Evolutionary conservation across 1,140 invertebrate species (phyloP).

Genomic region (Bilobella aurantiaca): DNA sequence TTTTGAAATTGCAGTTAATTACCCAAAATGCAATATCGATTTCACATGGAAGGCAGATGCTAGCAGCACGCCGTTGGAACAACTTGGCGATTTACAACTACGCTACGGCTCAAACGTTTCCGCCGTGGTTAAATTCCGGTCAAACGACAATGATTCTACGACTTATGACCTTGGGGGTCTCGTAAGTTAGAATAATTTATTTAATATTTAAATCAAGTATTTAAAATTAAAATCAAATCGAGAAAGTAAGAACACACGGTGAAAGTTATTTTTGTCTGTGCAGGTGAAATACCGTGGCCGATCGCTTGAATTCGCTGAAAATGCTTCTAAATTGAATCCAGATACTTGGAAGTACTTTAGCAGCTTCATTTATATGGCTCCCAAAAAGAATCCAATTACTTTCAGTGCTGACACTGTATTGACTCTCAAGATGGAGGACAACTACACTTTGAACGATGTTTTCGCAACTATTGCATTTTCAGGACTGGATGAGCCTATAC

Average conservation of each 20-base stretch:
- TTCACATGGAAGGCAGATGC: constrained; percentile 18
- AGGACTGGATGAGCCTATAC: constrained; percentile 14
- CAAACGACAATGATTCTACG: background rate
- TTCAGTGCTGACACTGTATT: constrained; percentile 25
- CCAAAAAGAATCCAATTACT: background rate
- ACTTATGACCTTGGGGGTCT: constrained; percentile 14
- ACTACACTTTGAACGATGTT: constrained; percentile 13
- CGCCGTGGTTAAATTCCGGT: constrained; percentile 11
- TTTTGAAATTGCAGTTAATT: constrained; percentile 18
- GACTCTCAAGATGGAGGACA: constrained; percentile 7
- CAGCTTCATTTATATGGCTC: constrained; percentile 15
- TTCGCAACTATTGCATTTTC: constrained; percentile 18
- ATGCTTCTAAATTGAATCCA: constrained; percentile 2
- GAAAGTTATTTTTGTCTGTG: background rate
- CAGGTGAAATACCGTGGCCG: constrained; percentile 18
- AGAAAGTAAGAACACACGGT: background rate
- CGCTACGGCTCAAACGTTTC: background rate
- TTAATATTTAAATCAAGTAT: too few species aligned
- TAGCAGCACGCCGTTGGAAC: constrained; percentile 7
- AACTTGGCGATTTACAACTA: background rate
- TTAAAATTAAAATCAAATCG: too few species aligned
- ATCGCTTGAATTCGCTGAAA: constrained; percentile 24
- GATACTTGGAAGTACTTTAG: constrained; percentile 21
- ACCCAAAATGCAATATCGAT: constrained; percentile 20
- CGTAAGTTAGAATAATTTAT: too few species aligned